Base-by-base conservation (phyloP, 2,797 vertebrate genomes). In the Characodon lateralis region DNA sequence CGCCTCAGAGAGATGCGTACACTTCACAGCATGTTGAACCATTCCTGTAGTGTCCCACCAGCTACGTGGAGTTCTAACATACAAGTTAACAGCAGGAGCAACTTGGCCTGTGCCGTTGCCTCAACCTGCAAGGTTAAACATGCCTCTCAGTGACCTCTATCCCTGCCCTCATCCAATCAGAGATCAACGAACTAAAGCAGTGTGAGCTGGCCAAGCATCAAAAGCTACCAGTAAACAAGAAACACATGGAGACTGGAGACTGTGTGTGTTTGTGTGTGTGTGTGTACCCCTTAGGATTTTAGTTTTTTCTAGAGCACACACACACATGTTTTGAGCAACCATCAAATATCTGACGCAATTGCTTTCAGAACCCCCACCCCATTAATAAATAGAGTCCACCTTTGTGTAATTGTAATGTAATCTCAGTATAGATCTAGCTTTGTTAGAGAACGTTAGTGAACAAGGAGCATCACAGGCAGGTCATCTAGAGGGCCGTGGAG, bases 81-180 rank as follows among this genome's bases (percentile, higher is more conserved):
- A 14, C 41, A 48, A 18, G 26, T 51, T 51, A 26, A 35, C 50
- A 39, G 50, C 48, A 14, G 50, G 51, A 41, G 28, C 31, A 39
- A n/a, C 22, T 22, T 31, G 7, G 1, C 46, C 20, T 31, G 70
- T 28, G 14, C 22, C 55, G 5, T 39, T 56, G 39, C 63, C 63
- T 66, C 39, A 41, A 41, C 20, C 63, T 66, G 35, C 63, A 66
- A 66, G 71, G 71, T 55, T 24, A 55, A 7, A 39, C 71, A 39
- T 56, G 70, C 70, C 26, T 50, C 70, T 53, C 28, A 1, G 43
- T 48, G 71, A 55, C 71, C 51, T 55, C 51, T 72, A 55, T 55
- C 51, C 31, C 71, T 72, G 20, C 71, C 50, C 56, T 72, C 71
- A 39, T 72, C 51, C 50, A 72, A 72, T 72, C 71, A 72, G 71